These are phyloP conservation scores for Microctenopoma lineatum DNA, from an alignment of 2,797 vertebrate genomes.

Conservation along the genomic window DNA sequence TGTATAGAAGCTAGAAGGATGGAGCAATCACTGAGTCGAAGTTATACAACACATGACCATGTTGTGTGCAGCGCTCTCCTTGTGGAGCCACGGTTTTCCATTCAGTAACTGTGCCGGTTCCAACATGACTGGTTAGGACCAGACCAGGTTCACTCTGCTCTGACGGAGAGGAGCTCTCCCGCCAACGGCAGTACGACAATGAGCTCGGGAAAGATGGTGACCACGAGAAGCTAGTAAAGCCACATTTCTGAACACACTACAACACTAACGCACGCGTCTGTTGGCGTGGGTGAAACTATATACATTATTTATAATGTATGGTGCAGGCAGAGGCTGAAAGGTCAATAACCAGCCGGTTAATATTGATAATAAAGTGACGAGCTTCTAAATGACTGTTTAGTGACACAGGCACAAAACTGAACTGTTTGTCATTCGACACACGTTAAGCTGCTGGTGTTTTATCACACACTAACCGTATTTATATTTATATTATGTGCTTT, in stretches of 20 bases:
- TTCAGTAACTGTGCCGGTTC: slow-evolving; percentile 10
- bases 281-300: not conserved
- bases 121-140: slow-evolving; percentile 12
- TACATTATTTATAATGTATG: too few species aligned
- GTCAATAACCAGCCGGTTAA: slow-evolving; percentile 37
- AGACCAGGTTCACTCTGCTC: slow-evolving; percentile 20
- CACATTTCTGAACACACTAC: not conserved
- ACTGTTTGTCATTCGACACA: not conserved
- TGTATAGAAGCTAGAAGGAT: not conserved
- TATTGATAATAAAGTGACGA: slow-evolving; percentile 18
- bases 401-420: slow-evolving; percentile 9
- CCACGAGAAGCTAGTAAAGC: slow-evolving; percentile 4
- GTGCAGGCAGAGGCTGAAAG: slow-evolving; percentile 16
- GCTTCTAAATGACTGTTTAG: slow-evolving; percentile 3
- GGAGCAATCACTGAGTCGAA: not conserved
- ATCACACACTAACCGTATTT: not conserved
- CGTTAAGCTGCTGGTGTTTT: not conserved
- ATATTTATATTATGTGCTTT: not conserved
- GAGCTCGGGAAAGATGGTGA: not conserved
- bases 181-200: not conserved
- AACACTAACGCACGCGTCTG: not conserved
- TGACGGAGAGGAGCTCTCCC: slow-evolving; percentile 5
- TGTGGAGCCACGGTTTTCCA: slow-evolving; percentile 4
- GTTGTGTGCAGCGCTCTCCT: slow-evolving; percentile 3
- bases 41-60: not conserved